phyloP scores from a whole-genome alignment of 2,888 invertebrate species.

The Plebejus melissa region DNA sequence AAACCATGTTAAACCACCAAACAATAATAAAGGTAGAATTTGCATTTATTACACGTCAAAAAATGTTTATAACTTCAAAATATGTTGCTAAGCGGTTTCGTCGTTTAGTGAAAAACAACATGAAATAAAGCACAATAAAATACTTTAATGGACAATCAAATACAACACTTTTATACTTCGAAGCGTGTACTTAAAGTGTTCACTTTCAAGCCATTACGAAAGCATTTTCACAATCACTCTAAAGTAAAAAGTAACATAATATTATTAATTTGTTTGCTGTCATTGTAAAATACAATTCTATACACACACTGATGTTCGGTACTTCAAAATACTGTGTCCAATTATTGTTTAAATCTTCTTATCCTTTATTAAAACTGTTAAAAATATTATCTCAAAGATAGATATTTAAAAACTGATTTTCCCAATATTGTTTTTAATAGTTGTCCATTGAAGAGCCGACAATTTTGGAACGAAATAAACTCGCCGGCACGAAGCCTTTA shows the following conservation, averaged over 20 bases:
- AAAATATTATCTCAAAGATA: background rate
- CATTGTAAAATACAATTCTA: no score
- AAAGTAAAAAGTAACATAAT: background rate
- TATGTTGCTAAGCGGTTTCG: background rate
- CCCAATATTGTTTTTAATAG: constrained; percentile 5
- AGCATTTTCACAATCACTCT: background rate
- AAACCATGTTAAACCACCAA: background rate
- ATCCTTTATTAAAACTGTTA: background rate
- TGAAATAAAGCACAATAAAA: background rate
- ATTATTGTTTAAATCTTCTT: no score
- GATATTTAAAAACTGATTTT: background rate
- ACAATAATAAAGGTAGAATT: background rate
- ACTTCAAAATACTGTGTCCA: no score
- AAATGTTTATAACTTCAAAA: background rate
- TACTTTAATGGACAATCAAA: constrained; percentile 3
- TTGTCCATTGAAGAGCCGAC: background rate
- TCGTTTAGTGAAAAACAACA: constrained; percentile 3
- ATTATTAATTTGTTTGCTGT: background rate
- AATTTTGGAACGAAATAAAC: constrained; percentile 15
- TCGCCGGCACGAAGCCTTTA: background rate
- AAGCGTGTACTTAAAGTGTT: constrained; percentile 15
- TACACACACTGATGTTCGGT: no score
- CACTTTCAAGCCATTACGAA: constrained; percentile 9
- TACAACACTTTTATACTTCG: constrained; percentile 3
- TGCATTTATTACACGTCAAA: background rate